Percentiles rank a stretch among this genome's conserved stretches.
Evolutionary conservation across 2,113 vertebrate species (phyloP).

Genomic region (Columbina picui): DNA sequence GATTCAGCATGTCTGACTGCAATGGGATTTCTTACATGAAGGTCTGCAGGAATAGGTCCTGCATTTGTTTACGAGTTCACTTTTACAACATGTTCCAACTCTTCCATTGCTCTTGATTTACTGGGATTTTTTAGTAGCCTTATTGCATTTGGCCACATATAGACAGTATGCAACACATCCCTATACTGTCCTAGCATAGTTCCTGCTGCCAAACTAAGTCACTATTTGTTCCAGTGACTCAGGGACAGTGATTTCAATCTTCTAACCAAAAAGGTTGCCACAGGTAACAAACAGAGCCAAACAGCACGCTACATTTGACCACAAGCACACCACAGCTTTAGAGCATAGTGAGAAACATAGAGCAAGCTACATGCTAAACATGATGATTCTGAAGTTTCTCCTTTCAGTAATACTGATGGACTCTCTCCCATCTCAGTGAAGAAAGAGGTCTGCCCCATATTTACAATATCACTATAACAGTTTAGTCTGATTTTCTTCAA

Average conservation of each 20-base stretch:
- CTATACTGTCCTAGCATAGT: background rate
- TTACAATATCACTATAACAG: background rate
- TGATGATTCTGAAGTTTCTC: background rate
- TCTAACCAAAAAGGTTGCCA: background rate
- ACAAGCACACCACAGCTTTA: background rate
- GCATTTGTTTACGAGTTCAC: background rate
- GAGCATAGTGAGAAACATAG: background rate
- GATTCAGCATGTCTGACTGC: background rate
- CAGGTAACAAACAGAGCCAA: background rate
- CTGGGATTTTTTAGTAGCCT: background rate
- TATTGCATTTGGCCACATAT: background rate
- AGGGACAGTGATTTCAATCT: background rate
- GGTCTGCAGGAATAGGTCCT: background rate
- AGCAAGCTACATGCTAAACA: background rate
- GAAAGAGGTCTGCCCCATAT: background rate
- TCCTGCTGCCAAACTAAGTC: background rate
- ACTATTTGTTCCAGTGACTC: background rate
- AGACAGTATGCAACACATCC: background rate
- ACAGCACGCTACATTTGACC: background rate
- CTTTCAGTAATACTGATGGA: background rate
- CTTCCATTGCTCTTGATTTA: background rate
- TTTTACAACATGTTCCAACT: background rate
- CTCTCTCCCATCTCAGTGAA: background rate
- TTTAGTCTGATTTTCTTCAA: background rate
- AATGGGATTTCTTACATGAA: background rate